phyloP scores from a whole-genome alignment of 2,797 vertebrate genomes.

The Manis javanica region DNA sequence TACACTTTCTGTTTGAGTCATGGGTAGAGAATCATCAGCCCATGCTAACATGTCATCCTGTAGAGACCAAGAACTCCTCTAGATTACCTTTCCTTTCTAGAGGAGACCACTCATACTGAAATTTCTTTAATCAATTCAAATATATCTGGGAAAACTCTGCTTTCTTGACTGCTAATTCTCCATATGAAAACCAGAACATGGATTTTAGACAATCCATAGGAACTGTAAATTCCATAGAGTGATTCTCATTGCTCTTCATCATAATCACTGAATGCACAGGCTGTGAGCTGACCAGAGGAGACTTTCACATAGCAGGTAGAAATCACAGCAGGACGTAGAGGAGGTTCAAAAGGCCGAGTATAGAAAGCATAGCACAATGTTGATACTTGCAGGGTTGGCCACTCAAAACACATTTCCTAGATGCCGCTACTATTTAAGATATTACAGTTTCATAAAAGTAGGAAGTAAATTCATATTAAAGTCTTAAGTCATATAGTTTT shows the following conservation, averaged over 20 bases:
- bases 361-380: neutral
- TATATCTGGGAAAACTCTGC: neutral
- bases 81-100: neutral
- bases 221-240: neutral
- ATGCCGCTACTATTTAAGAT: neutral
- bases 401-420: neutral
- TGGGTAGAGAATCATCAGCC: neutral
- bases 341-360: neutral
- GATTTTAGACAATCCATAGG: neutral
- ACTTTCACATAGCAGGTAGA: neutral
- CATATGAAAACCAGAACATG: neutral
- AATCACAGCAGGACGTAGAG: neutral
- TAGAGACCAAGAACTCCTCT: neutral
- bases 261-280: neutral
- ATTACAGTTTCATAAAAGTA: neutral
- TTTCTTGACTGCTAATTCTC: neutral
- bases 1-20: neutral
- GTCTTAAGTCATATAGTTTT: neutral
- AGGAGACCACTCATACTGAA: neutral
- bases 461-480: neutral
- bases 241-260: neutral
- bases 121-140: neutral
- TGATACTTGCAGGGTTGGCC: neutral
- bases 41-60: neutral
- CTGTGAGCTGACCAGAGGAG: neutral